Conservation (phyloP, 2,797 vertebrate species). For the Eurystomus glaucurus region DNA sequence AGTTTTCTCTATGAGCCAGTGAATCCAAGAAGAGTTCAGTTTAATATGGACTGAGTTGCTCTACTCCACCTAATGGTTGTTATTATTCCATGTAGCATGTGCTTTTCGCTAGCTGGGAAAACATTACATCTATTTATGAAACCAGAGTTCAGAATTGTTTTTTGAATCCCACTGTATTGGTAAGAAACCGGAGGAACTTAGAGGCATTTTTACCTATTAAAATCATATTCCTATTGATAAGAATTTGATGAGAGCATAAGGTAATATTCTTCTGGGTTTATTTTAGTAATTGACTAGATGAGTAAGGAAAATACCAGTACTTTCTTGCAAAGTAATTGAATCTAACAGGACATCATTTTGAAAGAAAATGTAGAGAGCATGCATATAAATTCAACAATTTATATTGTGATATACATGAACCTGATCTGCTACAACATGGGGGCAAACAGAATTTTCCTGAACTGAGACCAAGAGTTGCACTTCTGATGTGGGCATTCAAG, state of each 20-base stretch:
- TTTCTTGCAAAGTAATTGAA: constrained; percentile 7
- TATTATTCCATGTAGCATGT: background rate
- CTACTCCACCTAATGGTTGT: background rate
- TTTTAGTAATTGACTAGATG: constrained; percentile 34
- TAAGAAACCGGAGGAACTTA: background rate
- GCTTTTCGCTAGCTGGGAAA: background rate
- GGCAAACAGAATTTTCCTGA: background rate
- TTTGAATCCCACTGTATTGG: background rate
- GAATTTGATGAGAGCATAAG: background rate
- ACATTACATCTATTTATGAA: background rate
- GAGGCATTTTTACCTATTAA: background rate
- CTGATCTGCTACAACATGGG: background rate
- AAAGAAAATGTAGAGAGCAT: background rate
- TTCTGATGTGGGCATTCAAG: background rate
- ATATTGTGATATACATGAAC: background rate
- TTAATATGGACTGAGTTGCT: background rate
- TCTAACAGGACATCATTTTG: background rate
- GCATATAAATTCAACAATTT: background rate
- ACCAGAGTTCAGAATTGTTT: background rate
- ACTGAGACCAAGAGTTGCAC: background rate
- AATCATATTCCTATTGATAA: constrained; percentile 1
- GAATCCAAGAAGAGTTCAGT: background rate
- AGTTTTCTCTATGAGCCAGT: background rate
- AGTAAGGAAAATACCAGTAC: background rate
- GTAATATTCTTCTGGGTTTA: background rate